A percentile compares a stretch with the other conserved stretches of the same genome.
Conservation (phyloP, 2,113 vertebrate genomes). For the Phoxinus phoxinus region DNA sequence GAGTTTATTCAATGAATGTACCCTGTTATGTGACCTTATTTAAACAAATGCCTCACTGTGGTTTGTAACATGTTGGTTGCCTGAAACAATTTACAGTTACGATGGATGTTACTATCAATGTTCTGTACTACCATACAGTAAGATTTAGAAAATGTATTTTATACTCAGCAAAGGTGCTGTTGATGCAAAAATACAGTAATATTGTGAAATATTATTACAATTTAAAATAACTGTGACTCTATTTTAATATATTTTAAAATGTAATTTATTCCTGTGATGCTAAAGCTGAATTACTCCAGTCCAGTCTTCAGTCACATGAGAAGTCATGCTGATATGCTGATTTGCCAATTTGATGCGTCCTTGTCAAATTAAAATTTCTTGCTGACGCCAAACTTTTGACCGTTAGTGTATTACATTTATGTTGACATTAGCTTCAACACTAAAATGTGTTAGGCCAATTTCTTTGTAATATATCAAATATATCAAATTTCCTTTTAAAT, state of each 20-base stretch:
- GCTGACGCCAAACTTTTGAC: too few species aligned
- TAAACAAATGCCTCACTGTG: not conserved
- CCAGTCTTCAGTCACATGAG: not conserved
- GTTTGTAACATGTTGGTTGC: not conserved
- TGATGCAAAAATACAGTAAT: not conserved
- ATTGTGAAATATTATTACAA: not conserved
- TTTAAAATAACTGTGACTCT: not conserved
- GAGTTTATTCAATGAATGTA: not conserved
- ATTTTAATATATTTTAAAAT: not conserved
- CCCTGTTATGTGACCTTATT: not conserved
- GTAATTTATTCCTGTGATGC: not conserved
- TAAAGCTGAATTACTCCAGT: not conserved
- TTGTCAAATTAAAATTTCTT: not conserved
- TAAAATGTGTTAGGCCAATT: not conserved
- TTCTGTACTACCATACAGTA: not conserved
- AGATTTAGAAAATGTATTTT: not conserved
- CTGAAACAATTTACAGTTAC: not conserved
- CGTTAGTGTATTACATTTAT: not conserved
- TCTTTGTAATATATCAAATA: not conserved
- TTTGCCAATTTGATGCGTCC: not conserved
- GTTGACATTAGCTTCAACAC: not conserved
- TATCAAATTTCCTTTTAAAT: not conserved
- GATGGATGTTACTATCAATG: not conserved
- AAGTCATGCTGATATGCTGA: not conserved
- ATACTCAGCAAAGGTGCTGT: not conserved